Base-by-base conservation (phyloP, 1,140 invertebrate genomes). In the Probaryconus sp. region DNA sequence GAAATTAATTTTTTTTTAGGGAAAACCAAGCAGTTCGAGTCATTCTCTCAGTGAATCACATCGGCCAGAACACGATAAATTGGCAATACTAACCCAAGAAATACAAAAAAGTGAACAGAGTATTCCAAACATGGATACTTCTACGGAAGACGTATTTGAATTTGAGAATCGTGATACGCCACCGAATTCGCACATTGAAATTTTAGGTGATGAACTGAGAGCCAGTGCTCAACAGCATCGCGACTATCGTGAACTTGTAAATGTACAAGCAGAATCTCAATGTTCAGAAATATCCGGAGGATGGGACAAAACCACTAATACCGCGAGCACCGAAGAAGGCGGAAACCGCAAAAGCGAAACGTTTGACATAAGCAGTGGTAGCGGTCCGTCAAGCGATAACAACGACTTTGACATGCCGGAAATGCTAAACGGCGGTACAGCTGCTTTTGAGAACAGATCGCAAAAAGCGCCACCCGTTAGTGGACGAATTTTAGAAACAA, bases 151-250 rank as follows among this genome's bases (percentile, higher is more conserved):
- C 13, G 69, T 72, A 0, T 81, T 82, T 2, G 85, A 86, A 6
- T 85, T 81, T 16, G 85, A 87, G 10, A 42, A 68, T 13, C 77
- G 79, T 3, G 85, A 87, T 3, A 88, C 86, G 0, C 86, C 86
- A 0, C 86, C 86, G 0, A 88, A 88, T 51, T 87, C 86, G 14
- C 85, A 88, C 10, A 79, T 87, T 1, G 85, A 87, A 43, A 78
- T 84, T 0, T 38, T 82, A 0, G 80, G 79, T 20, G 79, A 81
- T 3, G 81, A 83, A 3, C 21, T 82, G 20, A 50, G 77, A 10
- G 61, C 71, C 0, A 69, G 63, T 1, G 79, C 40, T 0, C 76
- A 80, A 7, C 51, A 79, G 6, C 68, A 61, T 26, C 75, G 78
- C 3, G 79, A 85, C 3, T 79, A 81, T 14, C 77, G 78, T 5